Evolutionary conservation across 2,797 vertebrate genomes (phyloP).

Genomic region (Centropyge bicolor): DNA sequence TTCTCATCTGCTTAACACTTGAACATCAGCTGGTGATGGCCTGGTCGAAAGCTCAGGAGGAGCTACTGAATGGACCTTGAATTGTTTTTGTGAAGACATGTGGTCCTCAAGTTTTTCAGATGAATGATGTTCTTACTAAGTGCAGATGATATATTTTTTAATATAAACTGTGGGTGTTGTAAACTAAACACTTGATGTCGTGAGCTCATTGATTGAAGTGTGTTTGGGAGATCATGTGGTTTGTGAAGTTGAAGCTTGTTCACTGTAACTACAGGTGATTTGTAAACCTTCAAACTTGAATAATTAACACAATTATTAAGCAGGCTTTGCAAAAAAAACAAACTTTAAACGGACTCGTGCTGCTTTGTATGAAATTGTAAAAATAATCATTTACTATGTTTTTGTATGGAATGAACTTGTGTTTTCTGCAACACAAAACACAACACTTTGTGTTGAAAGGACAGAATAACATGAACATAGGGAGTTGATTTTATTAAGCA

Average conservation of each 20-base stretch:
- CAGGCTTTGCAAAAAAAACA: constrained; percentile 10
- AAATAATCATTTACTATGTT: constrained; percentile 24
- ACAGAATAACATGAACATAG: not conserved
- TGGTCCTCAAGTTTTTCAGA: constrained; percentile 12
- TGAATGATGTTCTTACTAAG: constrained; percentile 32
- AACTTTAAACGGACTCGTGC: not conserved
- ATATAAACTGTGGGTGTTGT: constrained; percentile 34
- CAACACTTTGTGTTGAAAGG: not conserved
- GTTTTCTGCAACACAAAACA: not conserved
- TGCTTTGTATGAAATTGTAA: constrained; percentile 21
- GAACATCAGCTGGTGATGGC: not conserved
- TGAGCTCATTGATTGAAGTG: not conserved
- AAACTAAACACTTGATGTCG: constrained; percentile 3
- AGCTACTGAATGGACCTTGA: not conserved
- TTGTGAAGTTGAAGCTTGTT: not conserved
- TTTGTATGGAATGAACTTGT: constrained; percentile 14
- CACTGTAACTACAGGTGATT: not conserved
- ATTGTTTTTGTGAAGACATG: not conserved
- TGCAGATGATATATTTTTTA: constrained; percentile 53
- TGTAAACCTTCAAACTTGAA: constrained; percentile 19
- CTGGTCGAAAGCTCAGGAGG: not conserved
- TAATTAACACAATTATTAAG: constrained; percentile 1
- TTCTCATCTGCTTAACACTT: too few species aligned
- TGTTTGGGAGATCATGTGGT: not conserved
- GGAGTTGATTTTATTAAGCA: not conserved